Conservation (phyloP, 1,140 invertebrate genomes). For the Drosophila athabasca region DNA sequence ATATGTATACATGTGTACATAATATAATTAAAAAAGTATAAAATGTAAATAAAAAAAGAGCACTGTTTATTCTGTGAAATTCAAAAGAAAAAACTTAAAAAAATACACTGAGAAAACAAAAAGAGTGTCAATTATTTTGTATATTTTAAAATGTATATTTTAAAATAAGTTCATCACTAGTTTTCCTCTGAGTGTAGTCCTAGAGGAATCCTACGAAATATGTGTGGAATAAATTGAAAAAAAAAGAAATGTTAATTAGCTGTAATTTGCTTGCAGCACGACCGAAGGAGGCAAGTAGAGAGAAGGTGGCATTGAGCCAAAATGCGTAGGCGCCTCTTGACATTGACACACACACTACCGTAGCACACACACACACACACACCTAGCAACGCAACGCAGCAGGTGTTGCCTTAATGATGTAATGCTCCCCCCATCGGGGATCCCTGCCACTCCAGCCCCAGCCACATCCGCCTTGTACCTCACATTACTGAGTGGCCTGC, state of each 20-base stretch:
- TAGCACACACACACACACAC: conserved; percentile 17
- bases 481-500: background rate
- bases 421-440: conserved; percentile 46
- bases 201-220: conserved; percentile 36
- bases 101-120: too few relatives aligned
- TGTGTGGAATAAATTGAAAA: conserved; percentile 71
- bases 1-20: background rate
- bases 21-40: too few relatives aligned
- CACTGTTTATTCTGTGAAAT: too few relatives aligned
- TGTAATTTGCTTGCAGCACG: conserved; percentile 61
- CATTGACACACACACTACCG: conserved; percentile 60
- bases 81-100: too few relatives aligned
- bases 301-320: conserved; percentile 18
- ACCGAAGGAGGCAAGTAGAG: background rate
- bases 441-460: background rate
- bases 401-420: conserved; percentile 79
- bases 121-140: too few relatives aligned
- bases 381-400: conserved; percentile 26
- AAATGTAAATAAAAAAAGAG: too few relatives aligned
- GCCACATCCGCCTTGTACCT: too few relatives aligned
- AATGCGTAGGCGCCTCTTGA: conserved; percentile 45
- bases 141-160: background rate
- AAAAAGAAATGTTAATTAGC: conserved; percentile 72
- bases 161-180: background rate
- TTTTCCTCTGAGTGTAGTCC: conserved; percentile 31